Base-by-base conservation (phyloP, 2,888 invertebrate genomes). In the Lasioglossum malachurum region DNA sequence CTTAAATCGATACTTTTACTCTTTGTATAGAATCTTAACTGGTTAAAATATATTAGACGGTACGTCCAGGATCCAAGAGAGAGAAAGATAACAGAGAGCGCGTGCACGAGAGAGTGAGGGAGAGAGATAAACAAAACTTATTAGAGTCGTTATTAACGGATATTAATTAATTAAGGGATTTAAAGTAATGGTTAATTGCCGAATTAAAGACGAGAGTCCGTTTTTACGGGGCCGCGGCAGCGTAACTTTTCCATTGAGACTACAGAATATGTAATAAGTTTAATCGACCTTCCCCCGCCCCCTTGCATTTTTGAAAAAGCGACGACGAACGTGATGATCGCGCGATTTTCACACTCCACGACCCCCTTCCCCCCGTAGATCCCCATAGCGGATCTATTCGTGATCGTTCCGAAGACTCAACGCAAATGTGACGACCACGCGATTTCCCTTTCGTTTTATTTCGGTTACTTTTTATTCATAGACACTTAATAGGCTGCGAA, bases 111-210 rank as follows among this genome's bases (percentile, higher is more conserved):
- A 8, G 27, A 8, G 31, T 14, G 64, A 31, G 67, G 35, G 67
- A 53, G 74, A 80, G 75, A 80, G 73, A 88, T 83, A 35, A 71
- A 91, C 87, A 86, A 91, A 91, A 91, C 91, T 91, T 87, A 92
- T 92, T 94, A 93, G 93, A 92, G 16, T 92, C 91, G 93, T 93
- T 93, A 92, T 93, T 93, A 92, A 49, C 90, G 90, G 86, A 92
- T 92, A 93, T 92, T 92, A 90, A 92, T 92, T 93, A 92, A 93
- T 88, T 91, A 91, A 91, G 89, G 84, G 81, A 84, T 84, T 89
- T 83, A 80, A 80, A 83, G 71, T 89, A 88, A 89, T 79, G 80
- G 79, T 87, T 89, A 82, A 90, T 90, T 87, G 79, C 69, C 88
- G 81, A 85, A 87, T 83, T 81, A 87, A 88, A 87, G 75, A 82